Evolutionary conservation across 2,888 invertebrate species (phyloP), one percentile per base, ranked within the genome.

Genomic region (Scaptomyza flava): DNA sequence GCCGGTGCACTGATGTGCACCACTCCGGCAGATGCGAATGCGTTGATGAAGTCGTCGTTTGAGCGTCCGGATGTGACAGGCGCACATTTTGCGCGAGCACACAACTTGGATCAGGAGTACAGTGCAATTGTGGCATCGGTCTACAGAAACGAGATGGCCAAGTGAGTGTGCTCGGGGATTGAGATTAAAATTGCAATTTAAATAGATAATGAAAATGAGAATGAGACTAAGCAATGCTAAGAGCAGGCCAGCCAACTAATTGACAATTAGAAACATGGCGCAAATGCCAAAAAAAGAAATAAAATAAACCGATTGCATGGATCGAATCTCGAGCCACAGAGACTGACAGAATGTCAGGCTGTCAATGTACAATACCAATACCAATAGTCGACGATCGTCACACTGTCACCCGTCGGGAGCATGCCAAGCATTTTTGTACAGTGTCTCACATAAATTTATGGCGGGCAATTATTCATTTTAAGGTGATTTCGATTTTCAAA

Each of bases 121-220:
- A 90, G 88, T 54, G 90, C 89, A 3, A 87, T 92, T 83, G 89
- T 91, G 50, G 90, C 90, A 27, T 79, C 89, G 34, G 87, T 89
- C 46, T 90, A 86, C 72, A 89, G 90, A 57, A 89, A 80, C 62
- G 90, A 91, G 67, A 75, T 81, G 53, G 79, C 84, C 69, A 87
- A 89, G 91, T 92, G 81, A 88, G 91, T 45, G 41, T 54, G 50
- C 47, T 50, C 54, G 51, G 45, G 23, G 53, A 52, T 51, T 46
- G 41, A 65, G 51, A 38, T 27, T 27, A 4, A 5, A 27, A 27
- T 27, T 27, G 6, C 5, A 27, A 48, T 59, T 34, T 33, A 59
- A 38, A 51, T 27, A 41, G 45, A 27, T 54, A 67, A 60, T 58
- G 56, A 38, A 7, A 14, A 14, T 20, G 51, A 59, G 45, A 56